Conservation (phyloP, 2,113 vertebrate species). For the Bombycilla garrulus region DNA sequence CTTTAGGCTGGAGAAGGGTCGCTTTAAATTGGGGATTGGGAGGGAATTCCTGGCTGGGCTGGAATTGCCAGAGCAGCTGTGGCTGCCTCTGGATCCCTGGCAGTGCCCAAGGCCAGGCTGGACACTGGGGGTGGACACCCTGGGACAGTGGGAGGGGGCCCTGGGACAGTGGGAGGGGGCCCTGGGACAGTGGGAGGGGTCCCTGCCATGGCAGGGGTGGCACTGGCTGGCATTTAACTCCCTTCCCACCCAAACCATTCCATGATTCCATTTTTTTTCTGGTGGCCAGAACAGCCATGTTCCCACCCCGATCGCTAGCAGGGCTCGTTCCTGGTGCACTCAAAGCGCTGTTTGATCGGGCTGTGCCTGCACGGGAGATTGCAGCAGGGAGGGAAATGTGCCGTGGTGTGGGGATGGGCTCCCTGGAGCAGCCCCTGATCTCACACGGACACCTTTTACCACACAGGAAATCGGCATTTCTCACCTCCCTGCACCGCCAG, state of each 20-base stretch:
- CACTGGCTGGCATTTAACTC: fast-evolving
- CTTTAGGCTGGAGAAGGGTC: fast-evolving
- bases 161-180: background rate
- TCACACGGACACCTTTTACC: background rate
- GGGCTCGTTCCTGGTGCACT: too few species aligned
- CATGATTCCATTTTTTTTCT: background rate
- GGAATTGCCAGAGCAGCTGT: background rate
- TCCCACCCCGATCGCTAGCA: too few species aligned
- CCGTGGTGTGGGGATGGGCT: background rate
- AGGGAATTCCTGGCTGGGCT: background rate
- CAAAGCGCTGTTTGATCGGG: too few species aligned
- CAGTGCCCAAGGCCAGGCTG: background rate
- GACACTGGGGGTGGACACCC: background rate
- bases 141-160: background rate
- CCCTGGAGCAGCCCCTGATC: background rate
- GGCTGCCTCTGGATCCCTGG: background rate
- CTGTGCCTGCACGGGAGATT: too few species aligned
- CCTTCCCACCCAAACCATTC: background rate
- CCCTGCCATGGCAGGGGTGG: background rate
- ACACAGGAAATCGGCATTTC: background rate
- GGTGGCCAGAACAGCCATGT: too few species aligned
- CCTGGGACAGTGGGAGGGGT: background rate
- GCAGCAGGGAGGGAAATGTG: background rate
- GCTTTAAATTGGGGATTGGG: background rate
- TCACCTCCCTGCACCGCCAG: background rate